Conservation (phyloP, 1,140 invertebrate species). For the Drosophila aff. region DNA sequence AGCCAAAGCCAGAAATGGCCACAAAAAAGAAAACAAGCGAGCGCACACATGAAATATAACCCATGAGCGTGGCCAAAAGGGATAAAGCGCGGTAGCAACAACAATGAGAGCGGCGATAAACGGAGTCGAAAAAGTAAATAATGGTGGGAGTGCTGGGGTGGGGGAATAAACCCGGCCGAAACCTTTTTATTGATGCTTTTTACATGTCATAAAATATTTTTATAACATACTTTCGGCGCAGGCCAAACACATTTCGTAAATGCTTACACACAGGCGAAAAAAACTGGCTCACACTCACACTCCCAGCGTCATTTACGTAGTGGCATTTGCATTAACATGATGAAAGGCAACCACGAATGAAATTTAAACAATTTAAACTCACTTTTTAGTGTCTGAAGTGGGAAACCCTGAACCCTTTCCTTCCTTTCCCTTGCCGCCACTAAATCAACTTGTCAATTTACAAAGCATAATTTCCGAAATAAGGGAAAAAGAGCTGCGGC, state of each 20-base stretch:
- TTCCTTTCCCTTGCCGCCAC: constrained; percentile 20
- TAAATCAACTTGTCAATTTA: constrained; percentile 58
- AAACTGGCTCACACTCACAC: not conserved
- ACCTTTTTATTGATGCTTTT: constrained; percentile 81
- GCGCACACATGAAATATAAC: constrained; percentile 57
- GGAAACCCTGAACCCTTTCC: not conserved
- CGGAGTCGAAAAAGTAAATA: constrained; percentile 49
- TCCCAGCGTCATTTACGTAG: constrained; percentile 28
- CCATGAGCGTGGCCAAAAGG: constrained; percentile 61
- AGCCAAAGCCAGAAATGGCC: constrained; percentile 49
- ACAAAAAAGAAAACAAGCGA: constrained; percentile 23
- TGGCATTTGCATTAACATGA: constrained; percentile 68
- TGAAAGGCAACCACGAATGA: constrained; percentile 61
- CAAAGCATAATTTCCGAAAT: constrained; percentile 51
- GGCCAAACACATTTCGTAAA: constrained; percentile 64
- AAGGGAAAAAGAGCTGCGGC: not conserved
- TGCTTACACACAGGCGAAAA: constrained; percentile 22
- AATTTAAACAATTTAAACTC: constrained; percentile 74
- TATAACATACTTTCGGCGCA: constrained; percentile 76
- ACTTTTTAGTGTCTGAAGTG: constrained; percentile 27
- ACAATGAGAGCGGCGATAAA: constrained; percentile 57
- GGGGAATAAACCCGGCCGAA: constrained; percentile 50
- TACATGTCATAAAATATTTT: constrained; percentile 84
- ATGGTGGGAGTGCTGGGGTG: constrained; percentile 7
- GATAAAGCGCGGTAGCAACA: constrained; percentile 67